These are phyloP conservation scores for Hemaris fuciformis DNA, from an alignment of 2,888 invertebrate species.

Conservation along the genomic window DNA sequence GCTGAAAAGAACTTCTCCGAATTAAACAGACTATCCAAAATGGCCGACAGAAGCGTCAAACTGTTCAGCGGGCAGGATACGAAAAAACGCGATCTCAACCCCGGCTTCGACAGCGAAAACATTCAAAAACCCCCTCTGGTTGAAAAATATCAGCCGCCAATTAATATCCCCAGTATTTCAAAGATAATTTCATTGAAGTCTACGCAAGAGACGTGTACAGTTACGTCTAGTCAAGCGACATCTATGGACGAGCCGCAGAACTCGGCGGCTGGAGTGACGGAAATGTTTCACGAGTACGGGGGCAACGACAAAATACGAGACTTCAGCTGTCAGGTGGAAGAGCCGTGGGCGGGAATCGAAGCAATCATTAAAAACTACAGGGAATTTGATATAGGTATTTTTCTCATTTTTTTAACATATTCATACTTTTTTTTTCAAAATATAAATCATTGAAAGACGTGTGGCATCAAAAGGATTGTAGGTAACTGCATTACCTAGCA, in stretches of 20 bases:
- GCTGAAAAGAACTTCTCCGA: slow-evolving; percentile 76
- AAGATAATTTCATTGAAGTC: slow-evolving; percentile 67
- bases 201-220: slow-evolving; percentile 38
- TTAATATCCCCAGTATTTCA: slow-evolving; percentile 69
- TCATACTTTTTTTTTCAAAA: too few species aligned
- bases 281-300: slow-evolving; percentile 32
- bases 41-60: slow-evolving; percentile 73
- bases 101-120: slow-evolving; percentile 69
- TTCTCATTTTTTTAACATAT: too few species aligned
- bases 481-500: too few species aligned
- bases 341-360: slow-evolving; percentile 76
- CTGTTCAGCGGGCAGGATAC: slow-evolving; percentile 62
- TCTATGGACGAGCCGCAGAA: slow-evolving; percentile 72
- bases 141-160: slow-evolving; percentile 48
- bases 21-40: slow-evolving; percentile 67
- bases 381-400: slow-evolving; percentile 77
- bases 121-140: slow-evolving; percentile 46
- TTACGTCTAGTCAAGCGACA: slow-evolving; percentile 53
- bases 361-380: slow-evolving; percentile 75
- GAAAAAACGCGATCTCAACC: slow-evolving; percentile 61
- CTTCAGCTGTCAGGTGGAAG: slow-evolving; percentile 50
- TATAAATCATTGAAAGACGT: too few species aligned
- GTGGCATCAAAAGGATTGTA: too few species aligned
- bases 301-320: slow-evolving; percentile 36
- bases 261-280: slow-evolving; percentile 53